These are phyloP conservation scores for Indri indri DNA, from an alignment of 2,113 vertebrate genomes.

Conservation along the genomic window DNA sequence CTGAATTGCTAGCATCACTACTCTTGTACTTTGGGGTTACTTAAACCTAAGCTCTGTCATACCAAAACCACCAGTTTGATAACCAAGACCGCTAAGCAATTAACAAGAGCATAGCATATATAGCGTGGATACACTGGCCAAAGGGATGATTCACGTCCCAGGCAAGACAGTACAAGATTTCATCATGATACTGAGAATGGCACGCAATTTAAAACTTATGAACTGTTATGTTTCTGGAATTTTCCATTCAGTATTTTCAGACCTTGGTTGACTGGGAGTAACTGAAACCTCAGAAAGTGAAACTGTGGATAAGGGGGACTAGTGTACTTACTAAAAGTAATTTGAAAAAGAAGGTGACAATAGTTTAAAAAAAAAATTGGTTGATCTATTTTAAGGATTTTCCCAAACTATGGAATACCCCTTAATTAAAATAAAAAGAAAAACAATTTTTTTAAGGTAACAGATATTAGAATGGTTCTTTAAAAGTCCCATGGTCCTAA, in stretches of 20 bases:
- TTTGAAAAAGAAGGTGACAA: background rate
- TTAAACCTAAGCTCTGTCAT: background rate
- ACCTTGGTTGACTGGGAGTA: background rate
- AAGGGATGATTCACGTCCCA: background rate
- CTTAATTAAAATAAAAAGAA: background rate
- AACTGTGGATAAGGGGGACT: background rate
- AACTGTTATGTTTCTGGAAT: background rate
- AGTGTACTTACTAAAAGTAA: background rate
- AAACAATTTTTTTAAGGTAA: background rate
- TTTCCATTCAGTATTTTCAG: background rate
- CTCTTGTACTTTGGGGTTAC: background rate
- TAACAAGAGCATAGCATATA: background rate
- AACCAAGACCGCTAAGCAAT: background rate
- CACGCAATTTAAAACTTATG: background rate
- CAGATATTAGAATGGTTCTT: background rate
- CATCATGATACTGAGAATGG: background rate
- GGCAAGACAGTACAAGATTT: background rate
- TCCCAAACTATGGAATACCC: background rate
- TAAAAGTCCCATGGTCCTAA: background rate
- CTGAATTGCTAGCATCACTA: background rate
- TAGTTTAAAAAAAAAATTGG: background rate
- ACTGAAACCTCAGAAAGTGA: background rate
- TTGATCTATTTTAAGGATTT: constrained; percentile 12
- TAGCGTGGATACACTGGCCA: background rate
- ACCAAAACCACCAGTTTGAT: background rate